Evolutionary conservation across 1,140 invertebrate species (phyloP), one percentile per base, ranked within the genome.

Genomic region (Formica selysi): DNA sequence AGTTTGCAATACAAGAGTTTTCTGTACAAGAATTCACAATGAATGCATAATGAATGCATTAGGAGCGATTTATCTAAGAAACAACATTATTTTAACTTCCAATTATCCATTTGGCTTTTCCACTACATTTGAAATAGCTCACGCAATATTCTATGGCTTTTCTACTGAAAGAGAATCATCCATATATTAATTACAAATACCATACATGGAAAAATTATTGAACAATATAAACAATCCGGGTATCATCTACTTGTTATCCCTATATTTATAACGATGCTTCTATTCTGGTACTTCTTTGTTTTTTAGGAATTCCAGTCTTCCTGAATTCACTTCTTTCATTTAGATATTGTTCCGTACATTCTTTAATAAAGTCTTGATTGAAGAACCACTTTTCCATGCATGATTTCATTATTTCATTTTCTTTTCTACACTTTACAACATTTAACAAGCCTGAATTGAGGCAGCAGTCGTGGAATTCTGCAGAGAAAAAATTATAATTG

Each of bases 281-380:
- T 1, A 44, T 0, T 89, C 16, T 83, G 2, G 0, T 38, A 4
- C 3, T 22, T 86, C 64, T 92, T 76, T 62, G 79, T 61, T 86
- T 96, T 93, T 97, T 96, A 68, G 96, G 94, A 57, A 98, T 96
- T 29, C 98, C 98, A 65, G 98, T 98, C 91, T 96, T 95, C 93
- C 98, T 96, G 90, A 97, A 99, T 94, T 98, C 97, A 87, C 96
- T 96, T 92, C 98, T 96, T 94, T 98, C 97, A 38, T 96, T 91
- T 88, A 99, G 95, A 96, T 99, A 99, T 93, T 98, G 96, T 89
- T 98, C 94, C 83, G 95, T 97, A 92, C 98, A 98, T 86, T 96
- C 89, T 68, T 97, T 95, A 91, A 95, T 96, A 89, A 99, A 98
- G 0, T 96, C 96, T 90, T 97, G 96, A 95, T 99, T 96, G 76